Evolutionary conservation across 2,888 invertebrate species (phyloP), one percentile per base, ranked within the genome.

Genomic region (Meliscaeva auricollis): DNA sequence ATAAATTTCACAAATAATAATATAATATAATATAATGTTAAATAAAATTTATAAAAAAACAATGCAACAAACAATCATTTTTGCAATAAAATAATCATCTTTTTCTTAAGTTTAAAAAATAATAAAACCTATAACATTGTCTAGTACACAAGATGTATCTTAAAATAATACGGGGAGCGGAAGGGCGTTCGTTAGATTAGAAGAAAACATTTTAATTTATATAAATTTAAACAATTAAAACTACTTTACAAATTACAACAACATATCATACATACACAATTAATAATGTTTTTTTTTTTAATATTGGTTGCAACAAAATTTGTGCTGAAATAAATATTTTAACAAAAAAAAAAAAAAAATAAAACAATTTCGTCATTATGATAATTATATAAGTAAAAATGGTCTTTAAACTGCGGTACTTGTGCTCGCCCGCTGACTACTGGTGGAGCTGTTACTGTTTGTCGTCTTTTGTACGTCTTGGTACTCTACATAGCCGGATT

Each of bases 401-500:
- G 30, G n/a, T 32, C 13, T 85, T n/a, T 69, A 87, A 44, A 87
- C 78, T 17, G 70, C 78, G 48, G 87, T 82, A 74, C 74, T 82
- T 30, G 87, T 78, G 41, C 74, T 70, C 7, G 74, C 70, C 62
- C 54, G 79, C 69, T 76, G 72, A 46, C 68, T 56, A 60, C 58
- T 70, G 41, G 58, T 70, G 41, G 58, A 75, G 68, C 17, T 41
- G 64, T 48, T 73, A 52, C 30, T 78, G 52, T 79, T 58, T 30
- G 72, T 70, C 22, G 72, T 73, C 41, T 76, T 68, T 38, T 66
- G 84, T 8, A 60, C 9, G 78, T 95, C 95, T 87, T 95, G 92
- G 77, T 94, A 94, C 91, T 98, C 98, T 32, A 97, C 97, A 92
- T 97, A 98, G 3, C 98, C 98, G 75, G 97, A 97, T 91, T 98